Evolutionary conservation across 1,140 invertebrate genomes (phyloP).

Genomic region (Planococcus citri): DNA sequence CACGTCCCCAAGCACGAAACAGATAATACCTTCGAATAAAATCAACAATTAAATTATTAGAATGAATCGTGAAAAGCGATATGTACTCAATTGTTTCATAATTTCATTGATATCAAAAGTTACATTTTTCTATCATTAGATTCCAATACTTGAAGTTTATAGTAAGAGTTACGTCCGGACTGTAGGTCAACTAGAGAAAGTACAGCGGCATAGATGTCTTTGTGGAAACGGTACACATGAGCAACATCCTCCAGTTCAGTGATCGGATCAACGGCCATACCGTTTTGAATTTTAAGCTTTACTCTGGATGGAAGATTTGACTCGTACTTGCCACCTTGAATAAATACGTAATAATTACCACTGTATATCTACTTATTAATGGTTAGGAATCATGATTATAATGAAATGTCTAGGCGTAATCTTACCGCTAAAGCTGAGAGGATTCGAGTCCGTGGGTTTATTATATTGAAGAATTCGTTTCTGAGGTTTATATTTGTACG

Average conservation of each 20-base stretch:
- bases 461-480: conserved; percentile 40
- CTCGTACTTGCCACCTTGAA: neutral
- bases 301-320: conserved; percentile 38
- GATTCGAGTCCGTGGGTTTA: conserved; percentile 16
- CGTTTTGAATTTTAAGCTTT: conserved; percentile 73
- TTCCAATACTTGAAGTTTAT: conserved; percentile 85
- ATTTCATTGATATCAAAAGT: neutral
- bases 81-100: too few species aligned
- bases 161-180: conserved; percentile 81
- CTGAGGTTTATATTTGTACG: conserved; percentile 48
- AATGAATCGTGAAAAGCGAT: too few species aligned
- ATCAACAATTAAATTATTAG: neutral
- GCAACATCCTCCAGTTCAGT: conserved; percentile 63
- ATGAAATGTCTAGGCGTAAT: conserved; percentile 25
- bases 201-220: conserved; percentile 60
- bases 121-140: conserved; percentile 51
- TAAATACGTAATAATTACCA: too few species aligned
- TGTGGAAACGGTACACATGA: conserved; percentile 57
- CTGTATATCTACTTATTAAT: neutral
- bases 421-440: neutral
- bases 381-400: conserved; percentile 3
- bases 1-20: conserved; percentile 87
- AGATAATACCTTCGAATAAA: conserved; percentile 53
- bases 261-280: conserved; percentile 79
- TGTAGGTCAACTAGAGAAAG: conserved; percentile 76